A percentile compares a stretch with the other conserved stretches of the same genome.
phyloP scores from a whole-genome alignment of 92 coral and sea anemone species.

The Siderastrea radians region DNA sequence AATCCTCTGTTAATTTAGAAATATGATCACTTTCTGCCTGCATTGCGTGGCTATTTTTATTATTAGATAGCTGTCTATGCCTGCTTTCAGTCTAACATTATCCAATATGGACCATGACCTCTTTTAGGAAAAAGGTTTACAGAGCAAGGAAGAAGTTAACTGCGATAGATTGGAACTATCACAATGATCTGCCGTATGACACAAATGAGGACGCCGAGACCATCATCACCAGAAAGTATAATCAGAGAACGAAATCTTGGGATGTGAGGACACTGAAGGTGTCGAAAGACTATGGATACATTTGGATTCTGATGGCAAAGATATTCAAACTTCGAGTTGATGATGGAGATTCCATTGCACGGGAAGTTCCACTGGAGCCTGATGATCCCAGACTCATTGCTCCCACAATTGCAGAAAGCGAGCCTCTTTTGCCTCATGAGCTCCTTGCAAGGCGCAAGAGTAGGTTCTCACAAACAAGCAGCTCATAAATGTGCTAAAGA shows the following conservation, averaged over 20 bases:
- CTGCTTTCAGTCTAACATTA: not conserved
- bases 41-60: too few relatives aligned
- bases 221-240: conserved; percentile 48
- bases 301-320: conserved; percentile 39
- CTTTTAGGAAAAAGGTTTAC: conserved; percentile 51
- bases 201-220: conserved; percentile 36
- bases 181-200: conserved; percentile 38
- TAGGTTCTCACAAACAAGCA: conserved; percentile 26
- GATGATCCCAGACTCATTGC: conserved; percentile 27
- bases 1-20: too few relatives aligned
- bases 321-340: conserved; percentile 39
- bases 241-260: conserved; percentile 61
- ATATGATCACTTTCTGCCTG: too few relatives aligned
- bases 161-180: conserved; percentile 67
- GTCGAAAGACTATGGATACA: conserved; percentile 58
- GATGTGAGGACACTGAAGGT: conserved; percentile 46
- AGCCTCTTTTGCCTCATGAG: too few relatives aligned
- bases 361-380: conserved; percentile 11
- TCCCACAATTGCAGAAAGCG: conserved; percentile 34
- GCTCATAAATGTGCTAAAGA: not conserved
- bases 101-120: not conserved
- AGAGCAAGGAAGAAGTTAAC: conserved; percentile 59
- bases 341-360: conserved; percentile 24
- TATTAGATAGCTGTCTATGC: not conserved
- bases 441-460: conserved; percentile 1